Evolutionary conservation across 1,140 invertebrate species (phyloP).

Genomic region (Temnothorax longispinosus): DNA sequence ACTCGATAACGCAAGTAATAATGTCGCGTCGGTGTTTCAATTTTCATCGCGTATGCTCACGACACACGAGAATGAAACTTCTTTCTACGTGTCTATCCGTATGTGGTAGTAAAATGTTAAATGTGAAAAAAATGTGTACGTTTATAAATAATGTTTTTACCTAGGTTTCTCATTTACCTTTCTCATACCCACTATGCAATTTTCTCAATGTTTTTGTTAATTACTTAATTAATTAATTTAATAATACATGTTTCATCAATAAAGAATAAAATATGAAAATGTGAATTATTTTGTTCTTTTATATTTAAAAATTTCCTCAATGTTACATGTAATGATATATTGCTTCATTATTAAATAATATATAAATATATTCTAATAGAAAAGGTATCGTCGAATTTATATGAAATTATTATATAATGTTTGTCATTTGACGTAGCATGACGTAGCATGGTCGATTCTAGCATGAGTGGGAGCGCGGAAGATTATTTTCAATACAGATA

Average conservation of each 20-base stretch:
- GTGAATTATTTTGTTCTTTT: neutral
- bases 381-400: neutral
- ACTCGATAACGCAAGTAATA: slow-evolving; percentile 53
- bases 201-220: neutral
- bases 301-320: neutral
- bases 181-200: neutral
- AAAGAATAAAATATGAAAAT: neutral
- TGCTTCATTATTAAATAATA: neutral
- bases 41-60: slow-evolving; percentile 26
- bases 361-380: neutral
- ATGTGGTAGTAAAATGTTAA: neutral
- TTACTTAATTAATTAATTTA: neutral
- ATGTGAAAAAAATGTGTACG: neutral
- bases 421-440: neutral
- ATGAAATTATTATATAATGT: neutral
- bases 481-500: neutral
- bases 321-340: neutral
- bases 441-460: neutral
- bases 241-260: neutral
- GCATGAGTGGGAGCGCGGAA: neutral
- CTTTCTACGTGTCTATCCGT: neutral
- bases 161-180: neutral
- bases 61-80: slow-evolving; percentile 6
- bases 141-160: neutral
- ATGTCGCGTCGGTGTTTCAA: slow-evolving; percentile 42